phyloP scores from a whole-genome alignment of 2,888 invertebrate species.

The Drosophila diplacantha region DNA sequence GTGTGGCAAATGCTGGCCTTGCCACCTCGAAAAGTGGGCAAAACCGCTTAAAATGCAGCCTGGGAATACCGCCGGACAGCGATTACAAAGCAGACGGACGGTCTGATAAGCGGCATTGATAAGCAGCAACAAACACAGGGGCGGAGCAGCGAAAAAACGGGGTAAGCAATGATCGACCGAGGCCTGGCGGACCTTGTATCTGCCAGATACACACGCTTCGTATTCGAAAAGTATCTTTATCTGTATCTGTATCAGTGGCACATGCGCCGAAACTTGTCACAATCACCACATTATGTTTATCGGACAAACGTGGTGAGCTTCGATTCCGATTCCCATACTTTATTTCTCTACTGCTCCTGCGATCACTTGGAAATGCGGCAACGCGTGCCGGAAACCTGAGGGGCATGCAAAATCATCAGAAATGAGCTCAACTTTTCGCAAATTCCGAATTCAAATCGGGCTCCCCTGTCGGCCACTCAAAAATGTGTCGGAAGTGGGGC shows the following conservation, averaged over 20 bases:
- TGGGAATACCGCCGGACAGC: slow-evolving; percentile 29
- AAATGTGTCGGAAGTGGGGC: slow-evolving; percentile 37
- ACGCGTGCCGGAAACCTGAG: slow-evolving; percentile 64
- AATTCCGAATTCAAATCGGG: slow-evolving; percentile 16
- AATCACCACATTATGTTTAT: slow-evolving; percentile 24
- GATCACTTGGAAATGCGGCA: slow-evolving; percentile 54
- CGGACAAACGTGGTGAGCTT: slow-evolving; percentile 20
- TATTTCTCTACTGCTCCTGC: not conserved
- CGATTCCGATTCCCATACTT: not conserved
- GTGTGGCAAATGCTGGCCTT: slow-evolving; percentile 5
- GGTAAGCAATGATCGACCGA: slow-evolving; percentile 8
- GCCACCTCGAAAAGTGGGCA: slow-evolving; percentile 25
- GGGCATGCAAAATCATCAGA: slow-evolving; percentile 51
- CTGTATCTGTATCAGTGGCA: slow-evolving; percentile 13
- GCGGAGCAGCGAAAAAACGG: slow-evolving; percentile 9
- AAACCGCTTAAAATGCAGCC: slow-evolving; percentile 32
- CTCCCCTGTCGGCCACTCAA: slow-evolving; percentile 2
- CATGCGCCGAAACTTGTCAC: slow-evolving; percentile 35
- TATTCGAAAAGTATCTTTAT: not conserved
- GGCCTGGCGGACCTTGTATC: slow-evolving; percentile 10
- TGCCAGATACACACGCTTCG: slow-evolving; percentile 29
- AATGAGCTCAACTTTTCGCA: slow-evolving; percentile 38
- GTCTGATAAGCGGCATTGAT: slow-evolving; percentile 35
- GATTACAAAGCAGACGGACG: slow-evolving; percentile 13
- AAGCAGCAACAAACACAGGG: slow-evolving; percentile 17